These are phyloP conservation scores for Lonchura striata DNA, from an alignment of 2,113 vertebrate species.

Conservation along the genomic window DNA sequence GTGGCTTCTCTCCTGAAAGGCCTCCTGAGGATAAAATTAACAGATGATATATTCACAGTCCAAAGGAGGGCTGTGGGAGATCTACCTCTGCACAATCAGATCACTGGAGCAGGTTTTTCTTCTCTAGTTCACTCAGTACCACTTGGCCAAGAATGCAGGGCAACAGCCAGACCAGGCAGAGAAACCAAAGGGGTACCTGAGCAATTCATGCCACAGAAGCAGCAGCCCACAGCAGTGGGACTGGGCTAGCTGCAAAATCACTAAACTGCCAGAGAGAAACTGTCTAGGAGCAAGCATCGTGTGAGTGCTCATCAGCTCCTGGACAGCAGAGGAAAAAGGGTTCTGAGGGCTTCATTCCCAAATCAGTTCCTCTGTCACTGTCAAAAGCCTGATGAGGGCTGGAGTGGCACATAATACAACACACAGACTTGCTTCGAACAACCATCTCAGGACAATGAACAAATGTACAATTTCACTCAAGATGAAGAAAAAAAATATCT, in stretches of 20 bases:
- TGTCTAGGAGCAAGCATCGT: not conserved
- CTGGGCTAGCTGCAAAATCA: not conserved
- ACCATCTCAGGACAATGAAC: not conserved
- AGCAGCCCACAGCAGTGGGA: not conserved
- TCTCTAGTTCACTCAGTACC: not conserved
- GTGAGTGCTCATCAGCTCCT: not conserved
- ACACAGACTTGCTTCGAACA: not conserved
- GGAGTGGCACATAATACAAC: not conserved
- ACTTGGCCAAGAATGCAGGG: conserved; percentile 2
- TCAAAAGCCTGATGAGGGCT: not conserved
- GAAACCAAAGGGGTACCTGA: not conserved
- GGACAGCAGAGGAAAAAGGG: not conserved
- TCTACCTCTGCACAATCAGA: not conserved
- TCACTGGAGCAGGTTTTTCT: conserved; percentile 13
- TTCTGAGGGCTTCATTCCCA: not conserved
- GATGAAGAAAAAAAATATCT: not conserved
- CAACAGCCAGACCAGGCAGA: not conserved
- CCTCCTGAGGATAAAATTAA: not conserved
- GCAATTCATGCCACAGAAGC: not conserved
- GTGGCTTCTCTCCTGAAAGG: conserved; percentile 10
- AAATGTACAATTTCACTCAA: not conserved
- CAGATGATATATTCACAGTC: not conserved
- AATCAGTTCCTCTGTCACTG: not conserved
- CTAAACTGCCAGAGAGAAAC: not conserved
- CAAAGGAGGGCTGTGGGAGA: not conserved